phyloP scores from a whole-genome alignment of 2,888 invertebrate species.

The Micoletzkya japonica region DNA sequence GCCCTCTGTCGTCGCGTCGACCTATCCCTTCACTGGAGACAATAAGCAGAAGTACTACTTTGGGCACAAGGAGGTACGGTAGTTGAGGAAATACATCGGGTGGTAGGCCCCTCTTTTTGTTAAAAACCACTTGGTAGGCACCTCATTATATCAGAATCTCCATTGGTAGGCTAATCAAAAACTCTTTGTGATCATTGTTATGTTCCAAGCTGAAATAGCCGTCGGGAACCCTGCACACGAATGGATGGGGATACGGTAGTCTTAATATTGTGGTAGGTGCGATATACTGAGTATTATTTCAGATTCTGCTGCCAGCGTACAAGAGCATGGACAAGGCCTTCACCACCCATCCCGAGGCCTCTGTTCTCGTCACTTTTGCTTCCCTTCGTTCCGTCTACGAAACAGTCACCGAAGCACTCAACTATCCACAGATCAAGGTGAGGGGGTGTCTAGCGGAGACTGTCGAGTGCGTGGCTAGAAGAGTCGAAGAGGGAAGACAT shows the following conservation, averaged over 20 bases:
- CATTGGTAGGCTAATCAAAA: too few relatives aligned
- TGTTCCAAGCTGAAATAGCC: neutral
- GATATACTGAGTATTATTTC: neutral
- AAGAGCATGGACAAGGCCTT: conserved; percentile 96
- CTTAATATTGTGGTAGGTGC: neutral
- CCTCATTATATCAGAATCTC: too few relatives aligned
- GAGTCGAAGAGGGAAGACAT: conserved; percentile 33
- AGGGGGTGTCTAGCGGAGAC: too few relatives aligned
- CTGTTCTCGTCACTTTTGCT: conserved; percentile 92
- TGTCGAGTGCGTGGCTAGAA: too few relatives aligned
- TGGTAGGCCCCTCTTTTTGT: neutral
- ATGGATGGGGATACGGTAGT: neutral
- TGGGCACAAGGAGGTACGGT: conserved; percentile 81
- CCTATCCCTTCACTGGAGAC: conserved; percentile 92
- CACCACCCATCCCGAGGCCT: conserved; percentile 89
- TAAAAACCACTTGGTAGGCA: too few relatives aligned
- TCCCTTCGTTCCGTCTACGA: conserved; percentile 96
- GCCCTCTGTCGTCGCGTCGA: conserved; percentile 87
- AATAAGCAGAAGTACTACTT: conserved; percentile 99
- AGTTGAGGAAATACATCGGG: neutral
- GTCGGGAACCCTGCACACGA: neutral
- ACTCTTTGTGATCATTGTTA: too few relatives aligned
- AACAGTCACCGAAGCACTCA: conserved; percentile 89
- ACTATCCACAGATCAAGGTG: conserved; percentile 76
- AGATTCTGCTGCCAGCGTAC: conserved; percentile 74